Evolutionary conservation across 1,140 invertebrate species (phyloP), one percentile per base, ranked within the genome.

Genomic region (Portunus trituberculatus): DNA sequence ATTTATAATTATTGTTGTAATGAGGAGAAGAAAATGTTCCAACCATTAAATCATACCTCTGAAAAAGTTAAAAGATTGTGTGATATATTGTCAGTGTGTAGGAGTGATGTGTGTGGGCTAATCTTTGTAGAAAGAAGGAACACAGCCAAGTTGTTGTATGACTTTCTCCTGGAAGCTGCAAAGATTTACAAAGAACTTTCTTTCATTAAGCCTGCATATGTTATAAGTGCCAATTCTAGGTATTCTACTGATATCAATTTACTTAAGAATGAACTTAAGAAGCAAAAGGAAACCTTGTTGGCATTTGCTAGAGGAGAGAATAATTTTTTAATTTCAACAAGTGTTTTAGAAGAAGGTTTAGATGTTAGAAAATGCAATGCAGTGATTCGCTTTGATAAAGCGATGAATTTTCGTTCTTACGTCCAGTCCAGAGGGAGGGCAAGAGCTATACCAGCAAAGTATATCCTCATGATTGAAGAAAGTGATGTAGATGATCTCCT

Each of bases 271-370:
- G 96, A 97, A 94, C 82, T 94, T 29, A 88, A 92, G 48, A 96
- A 96, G 88, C 95, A 96, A 52, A 93, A 89, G 29, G 86, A 96
- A 91, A 96, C 96, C 0, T 52, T 96, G n/a, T 32, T 83, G 46
- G 97, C 97, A 95, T 98, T 98, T 97, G 97, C 97, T 67, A 97
- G 96, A 39, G 98, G 98, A 20, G 96, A 97, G 48, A 97, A 97
- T 0, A 99, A 99, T 97, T 97, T 99, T 31, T 96, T 99, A 7
- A 97, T 99, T 84, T 98, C 98, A 25, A 99, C 99, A 8, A 98
- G 97, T 96, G 98, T 98, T 0, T 97, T 99, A 31, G 98, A 99
- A 97, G 98, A 99, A 97, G 98, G 98, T 6, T 98, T 99, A 94
- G 98, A 99, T 97, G 97, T 99, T 46, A 98, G 98, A 31, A 97